A percentile compares a stretch with the other conserved stretches of the same genome.
Conservation (phyloP, 2,113 vertebrate species). For the Scomber japonicus region DNA sequence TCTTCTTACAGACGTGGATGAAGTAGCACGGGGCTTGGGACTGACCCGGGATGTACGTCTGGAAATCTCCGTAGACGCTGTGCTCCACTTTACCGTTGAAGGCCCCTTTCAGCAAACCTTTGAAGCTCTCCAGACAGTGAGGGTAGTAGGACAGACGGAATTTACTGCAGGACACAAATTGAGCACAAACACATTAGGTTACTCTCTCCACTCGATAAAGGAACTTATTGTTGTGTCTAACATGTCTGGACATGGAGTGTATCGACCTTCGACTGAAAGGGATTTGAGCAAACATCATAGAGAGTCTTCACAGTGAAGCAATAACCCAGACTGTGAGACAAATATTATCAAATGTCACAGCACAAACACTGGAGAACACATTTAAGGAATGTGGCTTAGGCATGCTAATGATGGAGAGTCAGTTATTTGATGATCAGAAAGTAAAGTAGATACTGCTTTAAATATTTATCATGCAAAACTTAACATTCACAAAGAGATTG, state of each 20-base stretch:
- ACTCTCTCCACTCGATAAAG: neutral
- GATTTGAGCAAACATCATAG: too few species aligned
- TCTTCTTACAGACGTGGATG: conserved; percentile 95
- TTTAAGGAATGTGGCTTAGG: too few species aligned
- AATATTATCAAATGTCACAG: neutral
- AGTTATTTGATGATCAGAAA: too few species aligned
- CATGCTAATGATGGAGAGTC: too few species aligned
- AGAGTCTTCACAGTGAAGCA: neutral
- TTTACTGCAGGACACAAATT: conserved; percentile 85
- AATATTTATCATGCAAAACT: too few species aligned
- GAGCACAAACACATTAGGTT: neutral
- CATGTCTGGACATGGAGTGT: neutral
- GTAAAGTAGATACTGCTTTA: too few species aligned
- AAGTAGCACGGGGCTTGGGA: conserved; percentile 92
- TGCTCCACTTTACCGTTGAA: conserved; percentile 91
- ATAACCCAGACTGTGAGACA: neutral
- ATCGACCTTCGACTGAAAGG: neutral
- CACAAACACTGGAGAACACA: too few species aligned
- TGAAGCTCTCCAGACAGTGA: conserved; percentile 91
- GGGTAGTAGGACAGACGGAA: conserved; percentile 98
- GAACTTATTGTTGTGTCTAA: neutral
- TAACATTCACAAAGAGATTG: too few species aligned
- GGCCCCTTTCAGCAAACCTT: conserved; percentile 86
- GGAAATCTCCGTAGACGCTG: conserved; percentile 92
- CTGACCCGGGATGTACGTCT: conserved; percentile 88